These are phyloP conservation scores for Dascillus cervinus DNA, from an alignment of 2,888 invertebrate species.

Conservation along the genomic window DNA sequence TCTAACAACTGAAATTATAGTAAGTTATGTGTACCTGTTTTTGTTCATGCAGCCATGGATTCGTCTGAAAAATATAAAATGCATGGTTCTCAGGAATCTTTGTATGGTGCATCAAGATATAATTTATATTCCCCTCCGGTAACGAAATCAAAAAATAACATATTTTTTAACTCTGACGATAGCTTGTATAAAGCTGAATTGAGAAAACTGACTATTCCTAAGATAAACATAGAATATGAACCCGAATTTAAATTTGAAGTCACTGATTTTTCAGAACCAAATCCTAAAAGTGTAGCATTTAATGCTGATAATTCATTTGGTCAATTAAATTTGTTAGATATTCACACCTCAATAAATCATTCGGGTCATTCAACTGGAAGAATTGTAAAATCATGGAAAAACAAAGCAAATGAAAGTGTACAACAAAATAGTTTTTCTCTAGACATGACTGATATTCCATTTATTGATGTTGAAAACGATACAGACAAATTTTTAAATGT, in stretches of 20 bases:
- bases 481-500: conserved; percentile 33
- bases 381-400: conserved; percentile 22
- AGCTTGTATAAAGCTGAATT: conserved; percentile 37
- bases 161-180: conserved; percentile 41
- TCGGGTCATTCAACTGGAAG: conserved; percentile 5
- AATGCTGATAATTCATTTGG: conserved; percentile 12
- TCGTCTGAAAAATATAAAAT: conserved; percentile 27
- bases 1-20: no score
- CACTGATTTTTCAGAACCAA: conserved; percentile 40
- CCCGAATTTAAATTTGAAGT: conserved; percentile 37
- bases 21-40: conserved; percentile 13
- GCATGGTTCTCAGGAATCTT: conserved; percentile 35
- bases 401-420: conserved; percentile 28
- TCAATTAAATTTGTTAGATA: conserved; percentile 15
- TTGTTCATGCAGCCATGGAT: conserved; percentile 40
- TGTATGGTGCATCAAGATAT: conserved; percentile 29
- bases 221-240: conserved; percentile 35
- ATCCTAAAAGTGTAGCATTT: conserved; percentile 41
- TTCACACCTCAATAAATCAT: conserved; percentile 19
- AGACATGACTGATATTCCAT: conserved; percentile 30
- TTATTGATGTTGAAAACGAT: conserved; percentile 28
- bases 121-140: conserved; percentile 37
- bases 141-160: conserved; percentile 33
- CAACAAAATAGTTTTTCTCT: conserved; percentile 37
- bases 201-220: conserved; percentile 35